Percentiles rank a stretch among this genome's conserved stretches.
Conservation (phyloP, 2,113 vertebrate genomes). For the Etheostoma spectabile region DNA sequence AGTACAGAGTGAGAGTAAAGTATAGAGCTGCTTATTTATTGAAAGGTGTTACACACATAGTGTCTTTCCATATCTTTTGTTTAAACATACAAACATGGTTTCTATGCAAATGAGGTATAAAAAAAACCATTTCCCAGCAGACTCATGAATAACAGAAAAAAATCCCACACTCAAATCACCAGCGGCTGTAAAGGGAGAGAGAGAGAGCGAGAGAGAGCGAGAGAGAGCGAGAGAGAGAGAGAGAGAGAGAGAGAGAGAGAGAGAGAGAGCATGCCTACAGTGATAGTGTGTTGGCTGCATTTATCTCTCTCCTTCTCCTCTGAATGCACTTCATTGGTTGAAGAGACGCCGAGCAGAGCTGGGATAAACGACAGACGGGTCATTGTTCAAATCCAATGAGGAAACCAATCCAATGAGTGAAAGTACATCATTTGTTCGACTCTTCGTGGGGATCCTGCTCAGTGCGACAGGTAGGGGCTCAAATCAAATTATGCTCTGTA, state of each 20-base stretch:
- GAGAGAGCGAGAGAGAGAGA: not conserved
- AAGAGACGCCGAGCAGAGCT: conserved; percentile 41
- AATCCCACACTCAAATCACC: conserved; percentile 20
- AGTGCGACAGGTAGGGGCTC: conserved; percentile 63
- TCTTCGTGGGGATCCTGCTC: conserved; percentile 68
- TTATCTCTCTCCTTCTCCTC: conserved; percentile 12
- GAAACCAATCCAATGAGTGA: conserved; percentile 58
- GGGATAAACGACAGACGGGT: conserved; percentile 41
- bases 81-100: not conserved
- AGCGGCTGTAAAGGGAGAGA: not conserved
- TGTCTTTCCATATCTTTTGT: too few species aligned
- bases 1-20: not conserved
- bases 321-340: conserved; percentile 8
- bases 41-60: not conserved
- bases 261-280: not conserved
- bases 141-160: conserved; percentile 45
- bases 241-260: conserved; percentile 12
- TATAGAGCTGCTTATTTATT: not conserved
- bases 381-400: conserved; percentile 37
- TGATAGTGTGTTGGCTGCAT: not conserved
- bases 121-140: not conserved
- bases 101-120: not conserved
- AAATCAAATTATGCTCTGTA: not conserved
- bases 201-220: not conserved
- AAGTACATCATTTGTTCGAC: conserved; percentile 33